These are phyloP conservation scores for Trissoscelio sp. DNA, from an alignment of 2,888 invertebrate species.

Conservation along the genomic window DNA sequence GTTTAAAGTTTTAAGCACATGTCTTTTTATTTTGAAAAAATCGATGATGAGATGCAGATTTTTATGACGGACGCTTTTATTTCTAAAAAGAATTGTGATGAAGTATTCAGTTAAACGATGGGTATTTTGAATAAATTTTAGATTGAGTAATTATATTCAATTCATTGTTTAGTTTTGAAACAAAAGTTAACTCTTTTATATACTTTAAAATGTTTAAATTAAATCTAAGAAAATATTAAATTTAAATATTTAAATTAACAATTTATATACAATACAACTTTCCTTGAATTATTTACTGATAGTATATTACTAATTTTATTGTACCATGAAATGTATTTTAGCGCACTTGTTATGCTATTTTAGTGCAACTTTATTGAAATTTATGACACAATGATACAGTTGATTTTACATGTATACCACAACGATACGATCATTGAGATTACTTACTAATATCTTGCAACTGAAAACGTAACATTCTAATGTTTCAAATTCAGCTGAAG, in stretches of 20 bases:
- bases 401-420: neutral
- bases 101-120: conserved; percentile 31
- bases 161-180: no score
- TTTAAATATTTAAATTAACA: neutral
- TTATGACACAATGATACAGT: conserved; percentile 3
- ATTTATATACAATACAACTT: no score
- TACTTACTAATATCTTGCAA: neutral
- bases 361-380: conserved; percentile 1
- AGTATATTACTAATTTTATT: neutral
- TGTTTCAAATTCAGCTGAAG: neutral
- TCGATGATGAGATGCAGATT: conserved; percentile 57
- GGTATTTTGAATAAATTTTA: conserved; percentile 6
- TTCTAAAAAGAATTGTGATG: conserved; percentile 25
- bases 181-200: no score
- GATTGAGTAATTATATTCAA: no score
- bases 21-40: conserved; percentile 50
- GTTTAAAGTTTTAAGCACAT: conserved; percentile 54
- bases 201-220: neutral
- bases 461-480: conserved; percentile 4
- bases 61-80: conserved; percentile 39
- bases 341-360: conserved; percentile 11
- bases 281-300: neutral
- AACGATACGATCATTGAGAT: conserved; percentile 4
- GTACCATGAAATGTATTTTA: neutral
- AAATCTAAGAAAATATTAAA: neutral